Conservation (phyloP, 2,888 invertebrate species). For the Diaprepes abbreviatus region DNA sequence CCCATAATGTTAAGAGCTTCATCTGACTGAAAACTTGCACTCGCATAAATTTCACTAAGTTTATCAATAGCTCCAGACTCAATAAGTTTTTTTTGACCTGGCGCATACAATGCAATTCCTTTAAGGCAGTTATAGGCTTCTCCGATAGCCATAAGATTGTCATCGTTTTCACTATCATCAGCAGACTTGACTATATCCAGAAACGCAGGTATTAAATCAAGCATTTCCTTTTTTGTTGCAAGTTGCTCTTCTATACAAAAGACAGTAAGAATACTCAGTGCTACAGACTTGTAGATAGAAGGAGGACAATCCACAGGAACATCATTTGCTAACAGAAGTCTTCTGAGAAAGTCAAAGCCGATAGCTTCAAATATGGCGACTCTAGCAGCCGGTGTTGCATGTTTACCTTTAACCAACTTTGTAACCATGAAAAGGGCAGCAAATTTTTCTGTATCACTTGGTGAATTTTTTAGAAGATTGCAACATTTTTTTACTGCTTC, state of each 20-base stretch:
- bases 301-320: slow-evolving; percentile 91
- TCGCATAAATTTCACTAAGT: slow-evolving; percentile 88
- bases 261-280: slow-evolving; percentile 87
- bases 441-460: slow-evolving; percentile 91
- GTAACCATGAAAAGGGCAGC: slow-evolving; percentile 93
- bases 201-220: slow-evolving; percentile 85
- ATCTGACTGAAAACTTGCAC: slow-evolving; percentile 91
- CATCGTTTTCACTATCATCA: slow-evolving; percentile 88
- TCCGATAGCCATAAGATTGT: slow-evolving; percentile 87
- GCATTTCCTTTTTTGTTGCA: slow-evolving; percentile 86
- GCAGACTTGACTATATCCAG: slow-evolving; percentile 87
- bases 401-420: slow-evolving; percentile 87
- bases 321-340: slow-evolving; percentile 81
- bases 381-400: slow-evolving; percentile 80
- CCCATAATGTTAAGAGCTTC: slow-evolving; percentile 87
- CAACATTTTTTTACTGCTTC: slow-evolving; percentile 90
- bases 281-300: slow-evolving; percentile 91
- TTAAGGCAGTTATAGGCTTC: slow-evolving; percentile 89
- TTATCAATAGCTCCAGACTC: slow-evolving; percentile 84
- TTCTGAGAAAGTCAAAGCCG: slow-evolving; percentile 88
- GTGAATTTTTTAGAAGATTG: slow-evolving; percentile 82
- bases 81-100: slow-evolving; percentile 84
- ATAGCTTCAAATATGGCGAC: slow-evolving; percentile 90
- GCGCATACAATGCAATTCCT: slow-evolving; percentile 82
- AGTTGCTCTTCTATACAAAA: slow-evolving; percentile 87